phyloP scores from a whole-genome alignment of 1,140 invertebrate species.

The Whitmania pigra region DNA sequence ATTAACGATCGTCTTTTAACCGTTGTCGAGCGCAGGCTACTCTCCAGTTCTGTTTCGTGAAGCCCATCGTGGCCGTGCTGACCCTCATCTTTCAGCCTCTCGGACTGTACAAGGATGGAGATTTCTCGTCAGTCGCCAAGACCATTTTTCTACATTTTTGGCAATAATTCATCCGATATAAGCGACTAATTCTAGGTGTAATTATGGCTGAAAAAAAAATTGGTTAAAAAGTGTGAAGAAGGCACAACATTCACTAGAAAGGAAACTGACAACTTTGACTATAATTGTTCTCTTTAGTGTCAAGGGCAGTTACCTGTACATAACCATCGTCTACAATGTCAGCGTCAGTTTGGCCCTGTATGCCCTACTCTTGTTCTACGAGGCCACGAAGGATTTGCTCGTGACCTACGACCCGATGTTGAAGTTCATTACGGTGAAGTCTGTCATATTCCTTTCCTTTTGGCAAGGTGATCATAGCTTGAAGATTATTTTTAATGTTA shows the following conservation, averaged over 20 bases:
- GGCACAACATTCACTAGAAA: too few species aligned
- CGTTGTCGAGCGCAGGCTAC: conserved; percentile 55
- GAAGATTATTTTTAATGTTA: too few species aligned
- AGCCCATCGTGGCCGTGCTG: conserved; percentile 92
- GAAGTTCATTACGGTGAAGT: conserved; percentile 98
- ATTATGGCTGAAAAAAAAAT: too few species aligned
- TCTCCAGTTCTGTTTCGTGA: conserved; percentile 94
- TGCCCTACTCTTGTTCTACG: conserved; percentile 93
- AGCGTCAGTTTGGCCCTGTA: conserved; percentile 91
- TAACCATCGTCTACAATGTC: conserved; percentile 95
- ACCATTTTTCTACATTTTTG: background rate
- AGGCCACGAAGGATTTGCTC: conserved; percentile 86
- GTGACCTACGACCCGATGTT: conserved; percentile 93
- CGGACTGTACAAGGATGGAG: conserved; percentile 73
- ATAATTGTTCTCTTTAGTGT: conserved; percentile 45
- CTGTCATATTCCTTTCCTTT: conserved; percentile 97
- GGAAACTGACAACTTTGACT: too few species aligned
- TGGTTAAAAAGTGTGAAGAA: too few species aligned
- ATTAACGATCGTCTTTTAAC: conserved; percentile 10
- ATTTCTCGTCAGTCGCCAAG: conserved; percentile 65
- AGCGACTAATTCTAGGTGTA: too few species aligned
- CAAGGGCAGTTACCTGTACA: conserved; percentile 90
- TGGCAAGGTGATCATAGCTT: conserved; percentile 81
- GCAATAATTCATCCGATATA: too few species aligned
- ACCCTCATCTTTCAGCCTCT: conserved; percentile 90